These are phyloP conservation scores for Drosophila paulistorum DNA, from an alignment of 1,140 invertebrate species.

Conservation along the genomic window DNA sequence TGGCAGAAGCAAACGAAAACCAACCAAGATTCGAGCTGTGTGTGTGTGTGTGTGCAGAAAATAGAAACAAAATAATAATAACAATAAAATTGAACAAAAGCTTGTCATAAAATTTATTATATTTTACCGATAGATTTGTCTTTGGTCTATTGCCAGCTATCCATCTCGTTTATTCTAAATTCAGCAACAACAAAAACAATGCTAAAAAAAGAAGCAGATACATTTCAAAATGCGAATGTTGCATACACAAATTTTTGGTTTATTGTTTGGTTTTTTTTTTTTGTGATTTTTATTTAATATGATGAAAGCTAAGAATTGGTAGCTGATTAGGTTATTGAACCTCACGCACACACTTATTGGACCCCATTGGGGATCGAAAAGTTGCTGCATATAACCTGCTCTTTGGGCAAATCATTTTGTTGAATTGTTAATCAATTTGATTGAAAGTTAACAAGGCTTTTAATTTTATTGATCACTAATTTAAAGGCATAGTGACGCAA, in stretches of 20 bases:
- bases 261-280: conserved; percentile 36
- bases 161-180: conserved; percentile 39
- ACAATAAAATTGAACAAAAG: conserved; percentile 73
- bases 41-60: neutral
- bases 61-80: conserved; percentile 53
- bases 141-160: conserved; percentile 42
- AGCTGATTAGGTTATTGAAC: conserved; percentile 54
- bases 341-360: neutral
- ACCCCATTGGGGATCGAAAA: neutral
- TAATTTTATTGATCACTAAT: conserved; percentile 6
- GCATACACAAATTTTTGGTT: conserved; percentile 55
- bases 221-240: conserved; percentile 42
- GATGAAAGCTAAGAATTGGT: conserved; percentile 35
- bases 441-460: conserved; percentile 13
- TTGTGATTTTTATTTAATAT: conserved; percentile 1
- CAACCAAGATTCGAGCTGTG: neutral
- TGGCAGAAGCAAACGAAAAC: conserved; percentile 9
- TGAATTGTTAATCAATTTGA: conserved; percentile 10
- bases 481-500: neutral
- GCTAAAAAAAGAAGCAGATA: conserved; percentile 14
- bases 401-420: neutral
- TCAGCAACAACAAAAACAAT: conserved; percentile 40
- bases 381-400: neutral
- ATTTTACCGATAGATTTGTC: conserved; percentile 65
- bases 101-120: conserved; percentile 71